Conservation (phyloP, 1,140 invertebrate species). For the Bombus waltoni region DNA sequence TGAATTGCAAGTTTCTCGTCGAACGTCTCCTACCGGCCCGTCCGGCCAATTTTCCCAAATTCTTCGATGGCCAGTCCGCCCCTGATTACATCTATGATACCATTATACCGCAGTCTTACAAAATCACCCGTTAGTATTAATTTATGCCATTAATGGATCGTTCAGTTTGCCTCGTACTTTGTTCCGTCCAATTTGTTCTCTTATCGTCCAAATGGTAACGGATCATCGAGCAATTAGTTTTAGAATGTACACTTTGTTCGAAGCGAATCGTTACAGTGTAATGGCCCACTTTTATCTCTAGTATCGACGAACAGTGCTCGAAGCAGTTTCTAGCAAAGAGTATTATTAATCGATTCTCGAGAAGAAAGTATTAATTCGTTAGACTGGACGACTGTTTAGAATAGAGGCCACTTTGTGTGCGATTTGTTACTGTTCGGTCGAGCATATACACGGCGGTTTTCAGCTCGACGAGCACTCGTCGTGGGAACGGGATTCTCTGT, state of each 20-base stretch:
- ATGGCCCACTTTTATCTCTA: no score
- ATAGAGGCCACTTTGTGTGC: slow-evolving; percentile 66
- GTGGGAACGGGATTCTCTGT: slow-evolving; percentile 72
- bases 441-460: slow-evolving; percentile 37
- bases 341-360: not conserved
- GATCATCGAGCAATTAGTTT: not conserved
- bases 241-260: not conserved
- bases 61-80: no score
- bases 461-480: slow-evolving; percentile 68
- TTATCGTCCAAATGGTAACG: not conserved
- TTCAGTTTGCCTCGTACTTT: not conserved
- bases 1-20: no score
- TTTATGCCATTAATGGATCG: not conserved
- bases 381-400: slow-evolving; percentile 12
- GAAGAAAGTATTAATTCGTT: not conserved
- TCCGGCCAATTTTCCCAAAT: no score
- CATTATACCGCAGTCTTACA: not conserved
- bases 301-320: no score
- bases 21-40: no score
- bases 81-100: not conserved
- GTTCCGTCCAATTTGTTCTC: not conserved
- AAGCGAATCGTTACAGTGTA: not conserved
- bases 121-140: not conserved
- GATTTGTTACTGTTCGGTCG: slow-evolving; percentile 57
- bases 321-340: not conserved